Evolutionary conservation across 2,113 vertebrate genomes (phyloP), one percentile per base, ranked within the genome.

Genomic region (Willisornis vidua): DNA sequence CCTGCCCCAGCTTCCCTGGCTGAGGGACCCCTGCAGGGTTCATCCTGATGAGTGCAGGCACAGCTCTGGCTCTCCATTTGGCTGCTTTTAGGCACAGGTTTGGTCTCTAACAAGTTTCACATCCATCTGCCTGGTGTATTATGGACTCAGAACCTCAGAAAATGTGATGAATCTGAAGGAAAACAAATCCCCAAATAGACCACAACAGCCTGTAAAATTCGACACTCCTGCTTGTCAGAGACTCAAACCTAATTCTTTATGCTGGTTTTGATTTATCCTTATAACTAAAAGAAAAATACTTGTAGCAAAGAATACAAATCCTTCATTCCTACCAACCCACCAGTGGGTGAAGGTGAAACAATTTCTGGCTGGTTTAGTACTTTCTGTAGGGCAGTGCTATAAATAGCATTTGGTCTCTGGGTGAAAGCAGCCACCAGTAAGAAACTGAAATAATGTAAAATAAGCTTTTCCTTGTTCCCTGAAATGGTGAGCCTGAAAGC

Each of bases 51-150:
- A 29, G 59, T 17, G 26, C 28, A 63, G 72, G 35, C 33, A 26
- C 26, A 3, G 19, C 62, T 49, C 62, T 46, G 9, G 31, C 25
- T 63, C 43, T 49, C 35, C 3, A 0, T 19, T 62, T 2, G 0
- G 19, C 61, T 23, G 52, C 3, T 1, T 37, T 78, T 48, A 58
- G 54, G 29, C 24, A 26, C 37, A 29, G 23, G 35, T 49, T 31
- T 26, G 25, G 59, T 28, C 66, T 49, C 72, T 41, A 43, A 19
- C 9, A 65, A 0, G 0, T 74, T 81, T 41, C 37, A 31, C 46
- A 24, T 66, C 46, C 70, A 49, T 51, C 17, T 59, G 31, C 14
- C 59, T 49, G 14, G 8, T 49, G 77, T 77, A 14, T 45, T 65
- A 16, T 4, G 23, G 22, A 15, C 51, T 89, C 41, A 46, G 41